These are phyloP conservation scores for Eclectus roratus DNA, from an alignment of 2,113 vertebrate species.

Conservation along the genomic window DNA sequence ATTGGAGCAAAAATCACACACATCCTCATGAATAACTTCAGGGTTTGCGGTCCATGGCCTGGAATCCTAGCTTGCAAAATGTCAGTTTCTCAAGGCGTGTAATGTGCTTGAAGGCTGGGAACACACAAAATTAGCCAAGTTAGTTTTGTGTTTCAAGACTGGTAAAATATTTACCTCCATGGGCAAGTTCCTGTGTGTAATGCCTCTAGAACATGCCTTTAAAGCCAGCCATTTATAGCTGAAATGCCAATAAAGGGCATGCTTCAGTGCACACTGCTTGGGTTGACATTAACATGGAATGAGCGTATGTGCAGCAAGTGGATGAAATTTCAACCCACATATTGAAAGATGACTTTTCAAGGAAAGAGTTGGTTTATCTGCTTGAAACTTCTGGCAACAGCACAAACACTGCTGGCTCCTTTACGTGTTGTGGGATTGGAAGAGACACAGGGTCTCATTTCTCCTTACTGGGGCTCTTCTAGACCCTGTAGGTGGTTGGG, in stretches of 20 bases:
- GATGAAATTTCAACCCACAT: neutral
- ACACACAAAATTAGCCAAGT: neutral
- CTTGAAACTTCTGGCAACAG: neutral
- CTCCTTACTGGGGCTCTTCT: neutral
- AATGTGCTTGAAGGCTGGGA: neutral
- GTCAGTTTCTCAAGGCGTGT: neutral
- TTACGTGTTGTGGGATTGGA: neutral
- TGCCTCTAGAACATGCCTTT: neutral
- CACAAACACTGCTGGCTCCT: neutral
- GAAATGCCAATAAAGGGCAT: neutral
- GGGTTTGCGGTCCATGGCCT: neutral
- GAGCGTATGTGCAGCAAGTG: neutral
- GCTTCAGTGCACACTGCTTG: neutral
- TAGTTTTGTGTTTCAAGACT: neutral
- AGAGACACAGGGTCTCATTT: neutral
- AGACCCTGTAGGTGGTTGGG: neutral
- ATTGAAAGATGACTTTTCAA: neutral
- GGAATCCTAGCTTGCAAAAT: conserved; percentile 25
- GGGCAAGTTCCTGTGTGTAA: neutral
- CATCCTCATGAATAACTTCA: neutral
- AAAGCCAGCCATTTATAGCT: neutral
- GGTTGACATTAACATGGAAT: neutral
- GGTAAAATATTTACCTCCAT: conserved; percentile 12
- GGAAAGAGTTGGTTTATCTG: neutral
- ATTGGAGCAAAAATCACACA: neutral